Base-by-base conservation (phyloP, 1,140 invertebrate genomes). In the Ladona fulva region DNA sequence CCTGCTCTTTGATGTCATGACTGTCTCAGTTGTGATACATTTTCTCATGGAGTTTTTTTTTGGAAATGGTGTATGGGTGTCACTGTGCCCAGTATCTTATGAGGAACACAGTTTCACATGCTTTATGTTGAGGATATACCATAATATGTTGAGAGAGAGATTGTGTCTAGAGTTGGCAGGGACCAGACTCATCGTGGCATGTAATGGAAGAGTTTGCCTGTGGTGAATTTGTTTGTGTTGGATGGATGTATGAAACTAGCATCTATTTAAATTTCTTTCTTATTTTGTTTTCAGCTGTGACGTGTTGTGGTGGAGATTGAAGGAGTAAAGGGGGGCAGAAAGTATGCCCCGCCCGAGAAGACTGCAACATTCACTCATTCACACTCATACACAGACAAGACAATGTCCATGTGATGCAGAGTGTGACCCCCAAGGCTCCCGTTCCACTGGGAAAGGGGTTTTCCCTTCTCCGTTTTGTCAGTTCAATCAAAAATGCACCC, bases 281-380 rank as follows among this genome's bases (percentile, higher is more conserved):
- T 66, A 66, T 66, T 66, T 66, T 66, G 52, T 66, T 66, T 66
- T 66, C 52, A 66, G 52, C 52, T 66, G 52, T 66, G 52, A 66
- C 52, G 52, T 66, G 44, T 52, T 52, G 44, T 52, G 52, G 52
- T 66, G 52, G 52, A 66, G 52, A 66, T 66, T 66, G 52, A 66
- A 66, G 52, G 52, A 3, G 52, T 37, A 37, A 66, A 19, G 52
- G 52, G 14, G 52, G 52, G 52, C 52, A 66, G 52, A 22, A 16
- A 66, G 16, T 19, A 16, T 66, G 52, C n/a, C 52, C 52, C 12
- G n/a, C 52, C 52, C 14, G 12, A 66, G 52, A 66, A 66, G 52
- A 66, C 52, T 19, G 14, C 52, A 66, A 19, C 52, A 22, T 22
- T 16, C 52, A 66, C 52, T 6, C n/a, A 19, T 16, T 22, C 52